Evolutionary conservation across 2,797 vertebrate species (phyloP), one percentile per base, ranked within the genome.

Genomic region (Parauchenoglanis ngamensis): DNA sequence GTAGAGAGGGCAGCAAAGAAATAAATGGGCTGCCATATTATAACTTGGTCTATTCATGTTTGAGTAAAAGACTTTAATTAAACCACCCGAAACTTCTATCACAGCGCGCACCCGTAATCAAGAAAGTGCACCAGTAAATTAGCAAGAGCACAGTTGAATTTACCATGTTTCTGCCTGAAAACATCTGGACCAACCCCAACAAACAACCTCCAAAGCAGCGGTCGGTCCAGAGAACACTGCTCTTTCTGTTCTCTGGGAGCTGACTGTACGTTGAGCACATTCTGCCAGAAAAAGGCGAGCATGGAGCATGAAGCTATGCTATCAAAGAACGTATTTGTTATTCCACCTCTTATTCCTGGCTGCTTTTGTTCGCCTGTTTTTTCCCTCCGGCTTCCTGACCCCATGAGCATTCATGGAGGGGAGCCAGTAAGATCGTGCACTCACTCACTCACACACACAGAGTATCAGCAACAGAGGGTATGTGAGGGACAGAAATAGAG

Each of bases 301-400:
- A 91, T 72, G 80, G 79, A 86, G 87, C 86, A 82, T 84, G 89
- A 87, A 91, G 90, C 56, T 28, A 81, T 85, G 59, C 75, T 91
- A 92, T 94, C 90, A 93, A 92, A 94, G 88, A 73, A 87, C 17
- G 25, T 85, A 78, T 90, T 89, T 94, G 91, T 93, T 94, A 90
- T 94, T 92, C 77, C 89, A 90, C 35, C 0, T 91, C 85, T 88
- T 90, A 73, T 90, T 93, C 90, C 85, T 91, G 92, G 89, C 90
- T 91, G 80, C 90, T 93, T 93, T 80, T 88, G 88, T 91, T 87
- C 82, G 87, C 44, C 87, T 92, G 90, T 92, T 93, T 93, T 94
- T 91, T 90, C 90, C 89, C 86, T 70, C 68, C 28, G 89, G 90
- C 91, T 94, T 94, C 94, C 93, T 92, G 92, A 91, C 85, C 85